phyloP scores from a whole-genome alignment of 2,888 invertebrate species.

The Molorchus minor region DNA sequence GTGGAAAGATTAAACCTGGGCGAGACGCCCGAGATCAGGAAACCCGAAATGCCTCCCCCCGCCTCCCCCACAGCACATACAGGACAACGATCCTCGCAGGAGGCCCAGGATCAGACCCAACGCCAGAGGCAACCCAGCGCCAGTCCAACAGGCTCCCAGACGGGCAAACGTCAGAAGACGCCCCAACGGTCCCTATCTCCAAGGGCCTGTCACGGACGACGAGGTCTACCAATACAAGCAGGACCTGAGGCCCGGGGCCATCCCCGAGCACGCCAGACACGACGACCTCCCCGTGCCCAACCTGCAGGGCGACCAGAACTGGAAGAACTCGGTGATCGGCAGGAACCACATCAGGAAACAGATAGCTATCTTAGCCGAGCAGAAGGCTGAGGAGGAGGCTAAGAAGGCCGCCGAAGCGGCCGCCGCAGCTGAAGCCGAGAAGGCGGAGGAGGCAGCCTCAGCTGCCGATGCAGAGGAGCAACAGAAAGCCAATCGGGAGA shows the following conservation, averaged over 20 bases:
- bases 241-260: too few relatives aligned
- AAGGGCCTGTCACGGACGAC: too few relatives aligned
- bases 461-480: not conserved
- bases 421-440: too few relatives aligned
- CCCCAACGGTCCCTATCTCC: too few relatives aligned
- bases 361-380: not conserved
- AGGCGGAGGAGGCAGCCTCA: not conserved
- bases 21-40: not conserved
- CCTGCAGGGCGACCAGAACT: not conserved
- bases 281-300: not conserved
- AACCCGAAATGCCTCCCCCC: not conserved
- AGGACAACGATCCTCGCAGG: not conserved
- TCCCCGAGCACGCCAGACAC: too few relatives aligned
- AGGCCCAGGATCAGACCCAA: not conserved
- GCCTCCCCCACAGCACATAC: too few relatives aligned
- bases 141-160: not conserved
- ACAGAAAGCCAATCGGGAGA: not conserved
- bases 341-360: not conserved
- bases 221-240: too few relatives aligned
- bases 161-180: not conserved
- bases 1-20: conserved; percentile 8
- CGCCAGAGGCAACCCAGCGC: not conserved
- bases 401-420: not conserved
- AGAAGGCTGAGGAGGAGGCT: not conserved
- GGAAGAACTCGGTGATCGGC: not conserved